Base-by-base conservation (phyloP, 2,797 vertebrate genomes). In the Aldrovandia affinis region DNA sequence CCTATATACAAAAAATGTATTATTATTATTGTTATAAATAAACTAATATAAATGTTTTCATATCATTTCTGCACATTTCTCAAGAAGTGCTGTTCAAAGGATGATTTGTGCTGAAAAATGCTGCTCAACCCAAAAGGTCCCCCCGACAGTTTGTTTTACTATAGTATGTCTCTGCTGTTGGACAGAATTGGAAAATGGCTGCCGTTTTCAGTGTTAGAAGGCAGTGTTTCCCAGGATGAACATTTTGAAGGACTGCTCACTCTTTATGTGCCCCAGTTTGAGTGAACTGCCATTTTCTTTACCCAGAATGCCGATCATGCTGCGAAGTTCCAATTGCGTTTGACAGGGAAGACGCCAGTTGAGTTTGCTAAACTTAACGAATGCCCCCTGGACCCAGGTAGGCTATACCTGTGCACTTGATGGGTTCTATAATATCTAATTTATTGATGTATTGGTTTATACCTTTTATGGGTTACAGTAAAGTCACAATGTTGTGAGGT, bases 371-470 rank as follows among this genome's bases (percentile, higher is more conserved):
- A 98, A 85, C 94, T 99, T 14, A 99, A 99, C 0, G 98, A 99
- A 84, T 99, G 98, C 89, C 98, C 98, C 0, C 93, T 99, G 89
- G 98, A 99, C 93, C 98, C 98, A 96, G 98, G 98, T 99, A 92
- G 22, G 1, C 83, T 12, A 54, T 78, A 18, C 63, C 0, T 42
- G 52, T 65, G 25, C 25, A n/a, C 63, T 14, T 10, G n/a, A 10
- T 65, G 63, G 4, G 6, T 14, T 7, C 12, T 20, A 4, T 4
- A 50, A 50, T 50, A 50, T 12, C 47, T 50, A 50, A 6, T 5
- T 12, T 50, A 6, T 5, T 77, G 47, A 44, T n/a, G 25, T 47
- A 20, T 39, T 20, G 25, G 7, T 44, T 77, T 75, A 25, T 44
- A 2, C 20, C 20, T 42, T 20, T 70, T 18, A 8, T 73, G 68